Base-by-base conservation (phyloP, 2,113 vertebrate genomes). In the Pollachius pollachius region DNA sequence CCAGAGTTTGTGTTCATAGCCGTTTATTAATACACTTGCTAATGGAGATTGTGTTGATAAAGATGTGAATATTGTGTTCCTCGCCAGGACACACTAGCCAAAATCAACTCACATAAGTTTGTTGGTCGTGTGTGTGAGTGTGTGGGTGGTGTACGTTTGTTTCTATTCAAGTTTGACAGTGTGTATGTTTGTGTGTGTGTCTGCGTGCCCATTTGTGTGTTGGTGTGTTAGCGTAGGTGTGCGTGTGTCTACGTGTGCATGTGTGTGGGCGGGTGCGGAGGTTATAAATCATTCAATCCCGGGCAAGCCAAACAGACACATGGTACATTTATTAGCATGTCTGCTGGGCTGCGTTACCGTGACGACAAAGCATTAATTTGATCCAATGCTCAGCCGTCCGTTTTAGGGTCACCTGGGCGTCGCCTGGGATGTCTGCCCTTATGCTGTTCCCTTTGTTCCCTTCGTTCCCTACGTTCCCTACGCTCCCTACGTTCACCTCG, bases 21-120 rank as follows among this genome's bases (percentile, higher is more conserved):
- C 75, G 76, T 80, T 78, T 73, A 67, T 77, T 62, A 78, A 65
- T 65, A 73, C 65, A 73, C 63, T 69, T 25, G 65, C 73, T 67
- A 68, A 78, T 78, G 62, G 58, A 66, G 63, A 71, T 70, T 73
- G 64, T 76, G 62, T 65, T 73, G 71, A 75, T 58, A 48, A 62
- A 23, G 58, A 67, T 41, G 65, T 70, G 69, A 74, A 79, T 71
- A 68, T 16, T 64, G 48, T 11, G 23, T 52, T 27, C 59, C 34
- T 52, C 68, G 69, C 69, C 25, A 60, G 34, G 21, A 15, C 25
- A 59, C 30, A 34, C 8, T 17, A 15, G 16, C 19, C 80, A 81
- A 68, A 73, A 62, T 17, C 68, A 70, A 15, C 13, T 16, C 27
- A 64, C 19, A 68, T 70, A 75, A 74, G 58, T 23, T 4, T 67